Conservation (phyloP, 2,888 invertebrate species). For the Orthosia gracilis region DNA sequence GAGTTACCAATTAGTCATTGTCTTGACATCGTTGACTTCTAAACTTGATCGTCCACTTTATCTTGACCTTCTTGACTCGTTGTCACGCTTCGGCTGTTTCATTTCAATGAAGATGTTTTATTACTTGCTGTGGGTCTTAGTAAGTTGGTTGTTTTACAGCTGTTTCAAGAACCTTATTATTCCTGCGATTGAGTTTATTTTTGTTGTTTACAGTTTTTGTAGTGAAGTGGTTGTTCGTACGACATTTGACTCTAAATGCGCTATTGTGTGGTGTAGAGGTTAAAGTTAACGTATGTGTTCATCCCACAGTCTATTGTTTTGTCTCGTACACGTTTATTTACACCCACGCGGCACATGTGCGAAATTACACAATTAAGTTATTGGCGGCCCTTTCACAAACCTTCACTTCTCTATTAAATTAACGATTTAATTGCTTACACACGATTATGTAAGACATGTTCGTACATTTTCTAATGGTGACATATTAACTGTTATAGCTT, state of each 20-base stretch:
- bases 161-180: constrained; percentile 66
- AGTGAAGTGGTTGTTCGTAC: constrained; percentile 43
- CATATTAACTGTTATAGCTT: constrained; percentile 32
- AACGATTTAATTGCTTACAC: constrained; percentile 48
- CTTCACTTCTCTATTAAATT: constrained; percentile 54
- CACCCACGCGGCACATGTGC: constrained; percentile 71
- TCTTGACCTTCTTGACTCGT: constrained; percentile 67
- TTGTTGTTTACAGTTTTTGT: constrained; percentile 64
- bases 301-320: constrained; percentile 84
- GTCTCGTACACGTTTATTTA: constrained; percentile 70
- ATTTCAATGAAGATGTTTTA: constrained; percentile 66
- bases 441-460: constrained; percentile 35
- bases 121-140: constrained; percentile 64
- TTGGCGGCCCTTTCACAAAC: constrained; percentile 63
- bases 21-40: constrained; percentile 71
- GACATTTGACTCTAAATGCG: constrained; percentile 71
- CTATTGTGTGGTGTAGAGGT: constrained; percentile 74
- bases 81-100: constrained; percentile 62
- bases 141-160: constrained; percentile 59
- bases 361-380: constrained; percentile 74
- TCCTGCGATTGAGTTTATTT: constrained; percentile 64
- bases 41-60: constrained; percentile 69
- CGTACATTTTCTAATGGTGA: constrained; percentile 38
- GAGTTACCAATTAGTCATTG: constrained; percentile 76
- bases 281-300: constrained; percentile 71